phyloP scores from a whole-genome alignment of 2,797 vertebrate species.

The Cossypha caffra region DNA sequence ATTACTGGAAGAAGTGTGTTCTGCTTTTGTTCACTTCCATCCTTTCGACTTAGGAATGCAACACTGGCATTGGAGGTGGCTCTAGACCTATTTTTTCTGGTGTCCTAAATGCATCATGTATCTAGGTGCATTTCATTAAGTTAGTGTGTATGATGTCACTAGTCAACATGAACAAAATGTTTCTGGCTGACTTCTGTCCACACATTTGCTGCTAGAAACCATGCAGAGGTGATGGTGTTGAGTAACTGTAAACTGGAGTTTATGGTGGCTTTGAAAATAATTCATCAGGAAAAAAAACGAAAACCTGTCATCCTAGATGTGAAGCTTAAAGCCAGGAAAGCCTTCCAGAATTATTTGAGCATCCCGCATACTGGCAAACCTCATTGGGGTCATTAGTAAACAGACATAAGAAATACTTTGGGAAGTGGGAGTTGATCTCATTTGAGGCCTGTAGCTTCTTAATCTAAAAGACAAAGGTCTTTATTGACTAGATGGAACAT shows the following conservation, averaged over 20 bases:
- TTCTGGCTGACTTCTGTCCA: background rate
- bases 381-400: background rate
- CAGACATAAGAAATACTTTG: background rate
- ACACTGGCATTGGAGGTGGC: background rate
- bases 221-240: background rate
- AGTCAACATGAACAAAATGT: background rate
- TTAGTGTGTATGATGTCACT: background rate
- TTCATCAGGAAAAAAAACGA: background rate
- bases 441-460: background rate
- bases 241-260: background rate
- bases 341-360: background rate
- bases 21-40: background rate
- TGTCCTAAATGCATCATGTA: background rate
- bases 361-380: background rate
- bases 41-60: background rate
- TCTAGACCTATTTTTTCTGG: background rate
- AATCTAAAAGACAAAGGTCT: background rate
- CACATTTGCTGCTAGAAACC: background rate
- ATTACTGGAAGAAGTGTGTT: background rate
- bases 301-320: background rate
- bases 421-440: background rate
- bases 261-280: background rate
- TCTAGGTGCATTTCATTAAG: background rate
- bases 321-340: background rate
- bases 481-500: background rate